Percentiles rank a stretch among this genome's conserved stretches.
phyloP scores from a whole-genome alignment of 2,113 vertebrate genomes.

The Sphaerodactylus townsendi region DNA sequence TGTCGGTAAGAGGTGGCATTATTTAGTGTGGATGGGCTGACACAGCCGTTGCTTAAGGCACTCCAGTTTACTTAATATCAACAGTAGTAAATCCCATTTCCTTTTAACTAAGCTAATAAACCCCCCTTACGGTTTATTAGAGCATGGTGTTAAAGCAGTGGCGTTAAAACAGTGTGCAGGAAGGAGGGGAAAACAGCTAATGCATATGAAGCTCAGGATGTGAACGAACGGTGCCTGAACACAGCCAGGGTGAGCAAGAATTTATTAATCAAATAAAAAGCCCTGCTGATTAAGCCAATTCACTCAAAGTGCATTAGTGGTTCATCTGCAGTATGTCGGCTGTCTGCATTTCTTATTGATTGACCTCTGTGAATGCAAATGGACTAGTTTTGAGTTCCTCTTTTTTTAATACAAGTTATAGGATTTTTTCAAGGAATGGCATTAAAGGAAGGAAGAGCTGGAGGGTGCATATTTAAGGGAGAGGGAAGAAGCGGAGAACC shows the following conservation, averaged over 20 bases:
- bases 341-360: not conserved
- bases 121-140: not conserved
- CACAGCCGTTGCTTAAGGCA: not conserved
- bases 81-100: not conserved
- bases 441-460: too few relatives aligned
- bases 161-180: not conserved
- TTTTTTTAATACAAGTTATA: too few relatives aligned
- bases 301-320: not conserved
- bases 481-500: too few relatives aligned
- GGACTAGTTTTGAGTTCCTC: too few relatives aligned
- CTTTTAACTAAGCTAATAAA: not conserved
- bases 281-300: conserved; percentile 13
- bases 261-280: not conserved
- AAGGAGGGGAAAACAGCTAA: not conserved
- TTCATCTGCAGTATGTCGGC: not conserved
- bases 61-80: not conserved
- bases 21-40: not conserved
- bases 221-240: not conserved
- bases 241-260: too few relatives aligned
- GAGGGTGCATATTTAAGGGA: too few relatives aligned
- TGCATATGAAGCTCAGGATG: not conserved
- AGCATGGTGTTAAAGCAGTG: not conserved
- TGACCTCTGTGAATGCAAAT: not conserved
- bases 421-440: too few relatives aligned
- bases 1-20: not conserved